These are phyloP conservation scores for Pardosa pseudoannulata DNA, from an alignment of 2,888 invertebrate species.

Conservation along the genomic window DNA sequence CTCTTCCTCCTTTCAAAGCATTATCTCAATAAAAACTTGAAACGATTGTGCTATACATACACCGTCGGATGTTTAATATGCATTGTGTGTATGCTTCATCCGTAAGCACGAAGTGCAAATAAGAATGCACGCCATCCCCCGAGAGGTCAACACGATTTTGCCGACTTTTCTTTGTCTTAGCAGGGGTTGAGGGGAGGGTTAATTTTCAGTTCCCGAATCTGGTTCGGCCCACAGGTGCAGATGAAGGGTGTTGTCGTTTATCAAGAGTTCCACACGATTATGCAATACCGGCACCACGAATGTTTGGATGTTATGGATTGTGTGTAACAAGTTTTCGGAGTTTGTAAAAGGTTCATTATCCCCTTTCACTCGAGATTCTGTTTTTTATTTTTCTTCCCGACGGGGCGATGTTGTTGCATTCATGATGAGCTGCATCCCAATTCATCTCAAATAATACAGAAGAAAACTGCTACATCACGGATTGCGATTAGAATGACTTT, in stretches of 20 bases:
- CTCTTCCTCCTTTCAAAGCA: not conserved
- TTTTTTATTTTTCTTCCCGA: no score
- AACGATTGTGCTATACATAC: not conserved
- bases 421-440: no score
- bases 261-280: slow-evolving; percentile 40
- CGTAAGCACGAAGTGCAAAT: not conserved
- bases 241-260: slow-evolving; percentile 23
- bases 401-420: no score
- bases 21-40: not conserved
- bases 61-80: not conserved
- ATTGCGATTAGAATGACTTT: no score
- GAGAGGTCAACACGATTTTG: slow-evolving; percentile 1
- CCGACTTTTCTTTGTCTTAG: not conserved
- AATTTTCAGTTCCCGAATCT: slow-evolving; percentile 41
- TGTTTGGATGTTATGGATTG: slow-evolving; percentile 16
- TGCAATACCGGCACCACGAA: slow-evolving; percentile 36
- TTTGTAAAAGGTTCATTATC: not conserved
- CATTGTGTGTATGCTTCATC: not conserved
- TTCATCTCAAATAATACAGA: no score
- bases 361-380: no score
- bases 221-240: slow-evolving; percentile 36
- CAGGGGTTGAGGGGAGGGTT: slow-evolving; percentile 6
- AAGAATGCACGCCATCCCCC: not conserved
- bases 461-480: no score
- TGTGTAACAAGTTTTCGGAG: not conserved